A percentile compares a stretch with the other conserved stretches of the same genome.
Evolutionary conservation across 1,140 invertebrate genomes (phyloP).

Genomic region (Saccostrea cuccullata): DNA sequence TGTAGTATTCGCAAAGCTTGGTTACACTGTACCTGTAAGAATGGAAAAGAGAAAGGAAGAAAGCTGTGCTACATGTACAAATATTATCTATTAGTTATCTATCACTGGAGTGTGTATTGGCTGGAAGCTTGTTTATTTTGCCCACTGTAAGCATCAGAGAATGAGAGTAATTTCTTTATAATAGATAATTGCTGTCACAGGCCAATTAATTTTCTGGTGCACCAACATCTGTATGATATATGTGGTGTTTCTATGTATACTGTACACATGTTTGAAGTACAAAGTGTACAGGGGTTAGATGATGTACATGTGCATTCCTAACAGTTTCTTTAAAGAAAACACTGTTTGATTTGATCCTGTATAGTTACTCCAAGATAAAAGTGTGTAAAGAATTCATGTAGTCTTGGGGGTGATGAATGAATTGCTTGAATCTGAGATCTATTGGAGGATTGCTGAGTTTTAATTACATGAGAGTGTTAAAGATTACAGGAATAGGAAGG

Average conservation of each 20-base stretch:
- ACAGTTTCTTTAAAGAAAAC: too few species aligned
- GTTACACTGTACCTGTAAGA: too few species aligned
- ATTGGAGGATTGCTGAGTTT: neutral
- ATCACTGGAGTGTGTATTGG: neutral
- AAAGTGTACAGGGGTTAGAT: too few species aligned
- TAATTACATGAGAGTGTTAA: neutral
- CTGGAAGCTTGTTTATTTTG: conserved; percentile 2
- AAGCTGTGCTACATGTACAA: too few species aligned
- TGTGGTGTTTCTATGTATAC: too few species aligned
- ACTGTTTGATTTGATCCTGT: neutral
- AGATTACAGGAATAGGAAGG: conserved; percentile 1
- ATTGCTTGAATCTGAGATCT: neutral
- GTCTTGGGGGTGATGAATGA: neutral
- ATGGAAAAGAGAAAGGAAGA: too few species aligned
- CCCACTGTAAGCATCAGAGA: neutral
- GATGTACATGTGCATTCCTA: too few species aligned
- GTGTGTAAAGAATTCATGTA: too few species aligned
- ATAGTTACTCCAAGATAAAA: neutral
- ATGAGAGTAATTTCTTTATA: neutral
- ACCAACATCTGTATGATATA: neutral
- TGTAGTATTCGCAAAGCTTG: too few species aligned
- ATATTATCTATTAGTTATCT: too few species aligned
- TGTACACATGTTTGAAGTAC: too few species aligned
- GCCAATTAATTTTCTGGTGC: neutral
- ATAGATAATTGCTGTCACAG: conserved; percentile 4